Evolutionary conservation across 2,888 invertebrate genomes (phyloP), one percentile per base, ranked within the genome.

Genomic region (Lobophora halterata): DNA sequence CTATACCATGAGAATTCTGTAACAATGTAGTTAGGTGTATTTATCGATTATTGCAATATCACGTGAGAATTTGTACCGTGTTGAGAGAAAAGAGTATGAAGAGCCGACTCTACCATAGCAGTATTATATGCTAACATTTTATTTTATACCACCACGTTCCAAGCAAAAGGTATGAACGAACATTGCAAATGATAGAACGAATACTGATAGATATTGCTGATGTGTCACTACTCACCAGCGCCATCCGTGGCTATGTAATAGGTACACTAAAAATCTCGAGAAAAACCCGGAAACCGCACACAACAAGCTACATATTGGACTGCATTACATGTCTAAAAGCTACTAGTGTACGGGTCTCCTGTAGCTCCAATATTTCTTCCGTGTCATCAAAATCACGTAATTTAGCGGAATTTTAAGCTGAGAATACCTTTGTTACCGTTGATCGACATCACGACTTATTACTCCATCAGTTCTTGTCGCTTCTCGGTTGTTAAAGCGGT

Each of bases 1-100:
- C 76, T 55, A 52, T 52, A 74, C 71, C 74, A 79, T 80, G 58
- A 66, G 55, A 51, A 42, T 47, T 41, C 50, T 59, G 61, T 61
- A 66, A 72, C 75, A 66, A 70, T 62, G 63, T 55, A 35, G 39
- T 39, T 53, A 45, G 49, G 52, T 46, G 31, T 39, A 37, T 46
- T 48, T 52, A 65, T 66, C 39, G 61, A 56, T 67, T 65, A 65
- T 62, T 63, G 51, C 42, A 18, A 38, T 43, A 46, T 49, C 54
- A 62, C 66, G 69, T 75, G 73, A 57, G 73, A 73, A 65, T 28
- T 12, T 21, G 27, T 5, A 10, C 2, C n/a, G 6, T n/a, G 5
- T 8, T 9, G 9, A 5, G 9, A 3, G 9, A 9, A 9, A 9
- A 21, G n/a, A 21, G 8, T n/a, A 8, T 21, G 8, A 21, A 10